These are phyloP conservation scores for Galerucella nymphaeae DNA, from an alignment of 2,888 invertebrate genomes.

Conservation along the genomic window DNA sequence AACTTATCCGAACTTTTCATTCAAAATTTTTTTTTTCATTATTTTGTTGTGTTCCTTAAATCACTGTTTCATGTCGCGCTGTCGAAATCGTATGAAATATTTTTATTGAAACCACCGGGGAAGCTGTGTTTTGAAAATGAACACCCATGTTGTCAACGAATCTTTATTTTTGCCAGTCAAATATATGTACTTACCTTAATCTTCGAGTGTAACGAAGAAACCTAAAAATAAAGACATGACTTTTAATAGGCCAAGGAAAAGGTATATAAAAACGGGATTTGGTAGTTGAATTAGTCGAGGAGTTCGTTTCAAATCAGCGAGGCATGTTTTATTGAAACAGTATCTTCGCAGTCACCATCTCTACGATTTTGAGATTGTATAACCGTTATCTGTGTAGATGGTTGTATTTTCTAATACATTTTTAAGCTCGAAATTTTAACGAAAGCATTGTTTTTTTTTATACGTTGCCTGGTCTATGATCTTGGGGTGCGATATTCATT, in stretches of 20 bases:
- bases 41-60: neutral
- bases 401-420: neutral
- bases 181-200: neutral
- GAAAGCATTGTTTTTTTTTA: no score
- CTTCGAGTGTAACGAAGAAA: slow-evolving; percentile 7
- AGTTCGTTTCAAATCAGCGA: no score
- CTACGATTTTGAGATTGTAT: no score
- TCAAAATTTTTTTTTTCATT: neutral
- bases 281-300: no score
- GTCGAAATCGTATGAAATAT: slow-evolving; percentile 2
- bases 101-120: slow-evolving; percentile 13
- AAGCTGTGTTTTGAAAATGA: slow-evolving; percentile 5
- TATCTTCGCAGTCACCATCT: no score
- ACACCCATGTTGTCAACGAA: slow-evolving; percentile 20
- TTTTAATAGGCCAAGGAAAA: neutral
- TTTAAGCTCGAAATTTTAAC: neutral
- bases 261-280: neutral
- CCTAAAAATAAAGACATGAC: slow-evolving; percentile 19
- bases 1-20: neutral
- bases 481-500: slow-evolving; percentile 1
- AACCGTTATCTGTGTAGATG: no score
- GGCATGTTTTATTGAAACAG: no score
- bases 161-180: slow-evolving; percentile 6
- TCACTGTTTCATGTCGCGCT: neutral
- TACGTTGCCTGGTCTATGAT: slow-evolving; percentile 14